Evolutionary conservation across 2,113 vertebrate genomes (phyloP).

Genomic region (Leucopsar rothschildi): DNA sequence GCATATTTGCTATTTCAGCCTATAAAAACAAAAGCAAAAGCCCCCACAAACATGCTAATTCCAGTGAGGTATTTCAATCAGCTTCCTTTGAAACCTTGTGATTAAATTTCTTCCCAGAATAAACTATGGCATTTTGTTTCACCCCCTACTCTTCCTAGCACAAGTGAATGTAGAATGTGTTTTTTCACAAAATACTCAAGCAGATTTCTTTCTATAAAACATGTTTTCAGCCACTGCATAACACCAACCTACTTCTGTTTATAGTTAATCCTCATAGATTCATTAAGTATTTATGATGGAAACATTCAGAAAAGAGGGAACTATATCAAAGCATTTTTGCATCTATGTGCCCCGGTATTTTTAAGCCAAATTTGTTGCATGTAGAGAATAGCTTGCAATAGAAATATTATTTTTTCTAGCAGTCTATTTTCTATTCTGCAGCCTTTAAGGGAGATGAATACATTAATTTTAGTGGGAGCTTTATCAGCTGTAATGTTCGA

Average conservation of each 20-base stretch:
- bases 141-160: background rate
- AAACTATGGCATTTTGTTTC: background rate
- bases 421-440: background rate
- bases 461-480: background rate
- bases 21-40: background rate
- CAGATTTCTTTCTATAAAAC: constrained; percentile 10
- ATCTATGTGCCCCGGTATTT: background rate
- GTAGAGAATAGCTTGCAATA: background rate
- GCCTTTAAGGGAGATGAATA: background rate
- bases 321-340: constrained; percentile 24
- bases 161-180: background rate
- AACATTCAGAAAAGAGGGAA: background rate
- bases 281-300: background rate
- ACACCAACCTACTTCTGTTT: background rate
- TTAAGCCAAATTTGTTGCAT: background rate
- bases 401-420: background rate
- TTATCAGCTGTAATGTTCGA: background rate
- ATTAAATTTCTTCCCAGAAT: background rate
- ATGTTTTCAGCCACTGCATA: background rate
- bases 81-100: background rate
- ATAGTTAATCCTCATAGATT: background rate
- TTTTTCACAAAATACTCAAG: background rate
- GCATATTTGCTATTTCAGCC: background rate
- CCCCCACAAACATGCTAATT: background rate
- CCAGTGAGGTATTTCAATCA: background rate